A percentile compares a stretch with the other conserved stretches of the same genome.
These are phyloP conservation scores for Malachius bipustulatus DNA, from an alignment of 2,888 invertebrate genomes.

Conservation along the genomic window DNA sequence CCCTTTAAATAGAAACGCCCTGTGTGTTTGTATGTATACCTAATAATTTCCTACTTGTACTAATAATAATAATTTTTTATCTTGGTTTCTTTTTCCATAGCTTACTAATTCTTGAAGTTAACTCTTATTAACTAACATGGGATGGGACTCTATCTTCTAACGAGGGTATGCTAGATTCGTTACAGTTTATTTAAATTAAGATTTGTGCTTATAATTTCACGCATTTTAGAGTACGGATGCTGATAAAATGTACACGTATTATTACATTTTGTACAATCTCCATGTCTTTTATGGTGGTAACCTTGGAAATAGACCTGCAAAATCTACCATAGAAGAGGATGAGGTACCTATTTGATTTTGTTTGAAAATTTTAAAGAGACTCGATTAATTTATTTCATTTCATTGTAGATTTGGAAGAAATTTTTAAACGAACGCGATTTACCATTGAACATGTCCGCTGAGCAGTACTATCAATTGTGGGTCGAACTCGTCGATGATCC, in stretches of 20 bases:
- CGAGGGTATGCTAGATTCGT: too few species aligned
- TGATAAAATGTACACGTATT: slow-evolving; percentile 41
- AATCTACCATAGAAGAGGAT: slow-evolving; percentile 35
- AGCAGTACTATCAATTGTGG: slow-evolving; percentile 41
- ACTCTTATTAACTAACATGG: too few species aligned
- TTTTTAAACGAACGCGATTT: slow-evolving; percentile 37
- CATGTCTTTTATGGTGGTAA: slow-evolving; percentile 36
- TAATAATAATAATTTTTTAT: too few species aligned
- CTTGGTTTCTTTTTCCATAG: too few species aligned
- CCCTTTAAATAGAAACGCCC: too few species aligned
- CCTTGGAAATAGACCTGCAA: slow-evolving; percentile 35
- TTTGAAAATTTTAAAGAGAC: slow-evolving; percentile 6
- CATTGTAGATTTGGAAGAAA: slow-evolving; percentile 38
- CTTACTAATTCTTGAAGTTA: too few species aligned
- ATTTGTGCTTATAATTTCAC: too few species aligned
- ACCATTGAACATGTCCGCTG: slow-evolving; percentile 34
- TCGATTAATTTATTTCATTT: too few species aligned
- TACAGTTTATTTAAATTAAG: too few species aligned
- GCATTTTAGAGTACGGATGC: slow-evolving; percentile 37
- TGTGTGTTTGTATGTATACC: too few species aligned
- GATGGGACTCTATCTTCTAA: too few species aligned
- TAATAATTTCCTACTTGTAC: too few species aligned
- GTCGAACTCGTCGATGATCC: slow-evolving; percentile 32
- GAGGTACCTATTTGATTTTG: slow-evolving; percentile 26
- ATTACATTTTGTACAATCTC: slow-evolving; percentile 43